A percentile compares a stretch with the other conserved stretches of the same genome.
Evolutionary conservation across 1,140 invertebrate genomes (phyloP).

Genomic region (Drosophila eugracilis): DNA sequence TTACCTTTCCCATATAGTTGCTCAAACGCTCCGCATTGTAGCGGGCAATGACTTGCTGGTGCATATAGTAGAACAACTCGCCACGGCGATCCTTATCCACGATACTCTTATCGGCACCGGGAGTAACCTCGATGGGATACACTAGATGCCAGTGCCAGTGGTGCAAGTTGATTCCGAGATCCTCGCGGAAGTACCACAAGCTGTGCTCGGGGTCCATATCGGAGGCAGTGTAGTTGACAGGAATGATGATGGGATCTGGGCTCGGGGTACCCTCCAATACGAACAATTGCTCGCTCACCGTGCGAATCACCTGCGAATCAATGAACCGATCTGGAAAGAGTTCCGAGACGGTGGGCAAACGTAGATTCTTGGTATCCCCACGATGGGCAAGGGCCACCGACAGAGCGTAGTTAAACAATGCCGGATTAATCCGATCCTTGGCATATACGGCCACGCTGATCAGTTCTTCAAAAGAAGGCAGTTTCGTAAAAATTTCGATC

Average conservation of each 20-base stretch:
- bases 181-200: conserved; percentile 3
- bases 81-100: not conserved
- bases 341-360: not conserved
- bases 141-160: conserved; percentile 6
- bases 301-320: not conserved
- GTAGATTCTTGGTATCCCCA: not conserved
- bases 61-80: conserved; percentile 3
- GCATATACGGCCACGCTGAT: not conserved
- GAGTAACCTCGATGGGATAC: not conserved
- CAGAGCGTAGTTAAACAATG: not conserved
- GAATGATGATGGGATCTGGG: not conserved
- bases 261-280: not conserved
- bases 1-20: not conserved
- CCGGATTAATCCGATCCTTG: not conserved
- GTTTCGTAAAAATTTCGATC: not conserved
- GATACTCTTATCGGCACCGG: not conserved
- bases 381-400: not conserved
- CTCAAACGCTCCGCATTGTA: not conserved
- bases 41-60: not conserved
- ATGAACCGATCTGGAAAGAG: not conserved
- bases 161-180: not conserved
- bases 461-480: not conserved
- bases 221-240: not conserved
- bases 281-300: not conserved
- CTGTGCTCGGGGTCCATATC: not conserved